These are phyloP conservation scores for Rhodinocichla rosea DNA, from an alignment of 2,113 vertebrate species.

Conservation along the genomic window DNA sequence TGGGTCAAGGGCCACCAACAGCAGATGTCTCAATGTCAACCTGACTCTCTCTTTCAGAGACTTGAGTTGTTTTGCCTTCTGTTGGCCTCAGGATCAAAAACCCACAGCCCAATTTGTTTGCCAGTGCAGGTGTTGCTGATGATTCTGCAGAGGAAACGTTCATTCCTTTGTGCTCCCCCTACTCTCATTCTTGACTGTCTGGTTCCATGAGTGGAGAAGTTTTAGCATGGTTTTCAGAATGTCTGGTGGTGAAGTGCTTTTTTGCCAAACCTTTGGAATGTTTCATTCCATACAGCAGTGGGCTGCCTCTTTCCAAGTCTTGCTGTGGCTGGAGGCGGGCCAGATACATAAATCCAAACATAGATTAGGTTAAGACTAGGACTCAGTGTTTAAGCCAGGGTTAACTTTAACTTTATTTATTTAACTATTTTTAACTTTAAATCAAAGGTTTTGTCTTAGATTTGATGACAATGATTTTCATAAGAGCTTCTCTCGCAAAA, in stretches of 20 bases:
- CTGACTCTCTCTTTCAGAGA: background rate
- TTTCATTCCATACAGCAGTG: background rate
- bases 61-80: background rate
- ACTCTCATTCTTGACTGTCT: background rate
- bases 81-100: background rate
- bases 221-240: background rate
- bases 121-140: background rate
- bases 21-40: background rate
- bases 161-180: background rate
- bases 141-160: background rate
- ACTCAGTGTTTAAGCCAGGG: background rate
- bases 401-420: too few relatives aligned
- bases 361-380: background rate
- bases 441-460: background rate
- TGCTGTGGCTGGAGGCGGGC: background rate
- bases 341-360: background rate
- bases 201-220: background rate
- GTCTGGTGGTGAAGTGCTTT: background rate
- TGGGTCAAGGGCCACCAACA: background rate
- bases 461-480: background rate
- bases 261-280: background rate
- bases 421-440: background rate
- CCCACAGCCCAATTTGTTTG: background rate
- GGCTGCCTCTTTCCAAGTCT: background rate
- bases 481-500: background rate